Evolutionary conservation across 2,113 vertebrate species (phyloP).

Genomic region (Pseudopipra pipra): DNA sequence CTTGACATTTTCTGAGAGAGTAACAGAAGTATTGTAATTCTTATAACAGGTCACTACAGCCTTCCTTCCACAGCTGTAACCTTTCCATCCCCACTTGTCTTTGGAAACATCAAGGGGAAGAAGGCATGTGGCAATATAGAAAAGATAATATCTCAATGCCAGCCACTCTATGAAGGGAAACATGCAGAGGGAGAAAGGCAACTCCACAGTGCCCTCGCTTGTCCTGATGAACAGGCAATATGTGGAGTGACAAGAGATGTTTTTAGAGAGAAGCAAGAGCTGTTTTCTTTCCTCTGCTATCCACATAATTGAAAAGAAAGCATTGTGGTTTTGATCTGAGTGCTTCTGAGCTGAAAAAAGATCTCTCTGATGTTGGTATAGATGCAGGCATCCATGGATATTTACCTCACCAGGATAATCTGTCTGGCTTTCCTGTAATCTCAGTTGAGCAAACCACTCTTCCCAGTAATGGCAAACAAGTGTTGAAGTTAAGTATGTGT

Average conservation of each 20-base stretch:
- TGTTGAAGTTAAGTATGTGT: neutral
- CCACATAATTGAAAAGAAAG: neutral
- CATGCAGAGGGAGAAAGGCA: neutral
- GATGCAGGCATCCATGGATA: neutral
- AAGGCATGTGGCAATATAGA: neutral
- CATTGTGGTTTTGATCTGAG: neutral
- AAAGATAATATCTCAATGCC: neutral
- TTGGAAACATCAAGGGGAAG: neutral
- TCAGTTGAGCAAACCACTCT: neutral
- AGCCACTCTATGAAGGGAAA: neutral
- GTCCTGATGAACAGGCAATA: neutral
- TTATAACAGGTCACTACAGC: neutral
- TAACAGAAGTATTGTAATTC: neutral
- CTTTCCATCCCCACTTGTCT: neutral
- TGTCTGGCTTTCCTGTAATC: neutral
- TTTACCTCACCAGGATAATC: neutral
- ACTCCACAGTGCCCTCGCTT: neutral
- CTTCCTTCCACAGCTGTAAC: neutral
- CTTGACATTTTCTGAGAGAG: neutral
- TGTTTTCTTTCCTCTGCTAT: neutral
- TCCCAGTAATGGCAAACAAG: neutral
- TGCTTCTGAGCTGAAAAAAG: neutral
- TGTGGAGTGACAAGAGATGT: neutral
- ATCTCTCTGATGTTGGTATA: neutral
- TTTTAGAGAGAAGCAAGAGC: neutral